Evolutionary conservation across 2,888 invertebrate species (phyloP).

Genomic region (Dynastes tityus): DNA sequence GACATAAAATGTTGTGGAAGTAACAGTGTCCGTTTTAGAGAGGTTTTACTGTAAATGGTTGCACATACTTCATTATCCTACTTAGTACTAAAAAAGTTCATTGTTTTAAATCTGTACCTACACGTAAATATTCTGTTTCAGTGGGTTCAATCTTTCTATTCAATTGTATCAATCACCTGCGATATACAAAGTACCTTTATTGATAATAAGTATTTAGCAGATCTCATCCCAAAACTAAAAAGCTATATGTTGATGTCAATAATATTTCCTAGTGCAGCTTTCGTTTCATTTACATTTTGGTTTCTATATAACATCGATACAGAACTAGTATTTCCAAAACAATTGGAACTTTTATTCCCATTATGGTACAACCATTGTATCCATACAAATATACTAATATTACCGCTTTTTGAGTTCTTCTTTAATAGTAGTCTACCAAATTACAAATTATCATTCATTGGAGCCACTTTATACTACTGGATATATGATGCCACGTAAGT

Average conservation of each 20-base stretch:
- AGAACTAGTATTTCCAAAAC: constrained; percentile 61
- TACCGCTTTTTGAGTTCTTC: constrained; percentile 57
- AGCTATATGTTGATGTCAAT: constrained; percentile 25
- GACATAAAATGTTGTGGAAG: too few species aligned
- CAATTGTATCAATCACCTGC: constrained; percentile 38
- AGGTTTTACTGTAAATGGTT: too few species aligned
- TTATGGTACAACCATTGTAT: constrained; percentile 63
- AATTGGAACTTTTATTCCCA: constrained; percentile 56
- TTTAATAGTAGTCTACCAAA: constrained; percentile 34
- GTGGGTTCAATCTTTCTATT: constrained; percentile 51
- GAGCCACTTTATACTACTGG: constrained; percentile 37
- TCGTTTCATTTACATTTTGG: constrained; percentile 61
- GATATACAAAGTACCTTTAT: constrained; percentile 42
- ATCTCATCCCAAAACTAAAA: constrained; percentile 24
- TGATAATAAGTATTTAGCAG: constrained; percentile 14
- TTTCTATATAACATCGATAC: constrained; percentile 58
- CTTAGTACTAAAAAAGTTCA: too few species aligned
- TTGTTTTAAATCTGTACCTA: too few species aligned
- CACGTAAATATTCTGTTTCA: constrained; percentile 35
- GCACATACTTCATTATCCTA: too few species aligned
- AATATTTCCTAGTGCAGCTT: constrained; percentile 36
- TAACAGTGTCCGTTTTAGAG: too few species aligned
- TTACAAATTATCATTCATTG: constrained; percentile 23
- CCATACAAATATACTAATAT: constrained; percentile 60
- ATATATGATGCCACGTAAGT: constrained; percentile 50